Base-by-base conservation (phyloP, 2,888 invertebrate genomes). In the Salticus scenicus region DNA sequence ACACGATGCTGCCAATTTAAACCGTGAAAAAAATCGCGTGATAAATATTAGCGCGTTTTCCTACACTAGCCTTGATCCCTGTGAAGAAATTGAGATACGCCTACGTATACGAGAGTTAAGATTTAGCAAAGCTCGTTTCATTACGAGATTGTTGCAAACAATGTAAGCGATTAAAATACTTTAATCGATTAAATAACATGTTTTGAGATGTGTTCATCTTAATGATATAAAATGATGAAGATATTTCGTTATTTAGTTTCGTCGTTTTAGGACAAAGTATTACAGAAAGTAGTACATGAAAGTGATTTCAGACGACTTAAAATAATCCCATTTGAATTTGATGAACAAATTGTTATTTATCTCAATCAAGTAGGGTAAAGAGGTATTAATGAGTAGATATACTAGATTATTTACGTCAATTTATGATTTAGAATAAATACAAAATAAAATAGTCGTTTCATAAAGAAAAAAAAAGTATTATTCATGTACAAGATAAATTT, bases 1-100 rank as follows among this genome's bases (percentile, higher is more conserved):
- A 57, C 57, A 57, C 57, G 57, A 24, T 17, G 57, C 24, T 57
- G 57, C 57, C 57, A 57, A 57, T 57, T 57, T 57, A 57, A 20
- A 24, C 57, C 24, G 20, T 57, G 17, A 24, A 57, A 57, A n/a
- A 57, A 57, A 57, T 57, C 57, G 57, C 24, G 57, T 57, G 57
- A 24, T 24, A 57, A 24, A 57, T 57, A 57, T 57, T 57, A 57
- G 57, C 57, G 24, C 24, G 37, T 37, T 20, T 24, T 57, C 57
- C 57, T 57, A 57, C 57, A 24, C 57, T 57, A 57, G 57, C 57
- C 57, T 57, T 57, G 57, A 57, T 57, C 24, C 57, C 57, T 17
- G 12, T 5, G 17, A 57, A 57, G 57, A 57, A 57, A 57, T 57
- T 24, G 1, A 8, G 20, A 24, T 20, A 57, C 57, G 57, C 57